These are phyloP conservation scores for Carollia perspicillata DNA, from an alignment of 2,113 vertebrate species.

Conservation along the genomic window DNA sequence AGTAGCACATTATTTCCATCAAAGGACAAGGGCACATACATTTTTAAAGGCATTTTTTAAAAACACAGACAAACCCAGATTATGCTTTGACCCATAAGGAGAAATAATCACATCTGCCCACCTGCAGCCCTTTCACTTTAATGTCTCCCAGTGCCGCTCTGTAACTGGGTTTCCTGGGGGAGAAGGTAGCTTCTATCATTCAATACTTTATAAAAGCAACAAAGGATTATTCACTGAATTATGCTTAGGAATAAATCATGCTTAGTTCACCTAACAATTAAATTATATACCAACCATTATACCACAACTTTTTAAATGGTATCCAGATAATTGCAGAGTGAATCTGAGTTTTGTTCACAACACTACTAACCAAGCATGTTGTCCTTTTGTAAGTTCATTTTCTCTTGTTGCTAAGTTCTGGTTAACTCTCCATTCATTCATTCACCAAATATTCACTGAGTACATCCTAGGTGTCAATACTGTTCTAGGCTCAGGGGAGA, in stretches of 20 bases:
- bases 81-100: background rate
- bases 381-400: background rate
- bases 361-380: background rate
- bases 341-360: background rate
- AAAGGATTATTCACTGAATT: background rate
- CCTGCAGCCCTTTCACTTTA: background rate
- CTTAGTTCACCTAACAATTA: background rate
- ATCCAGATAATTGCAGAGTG: background rate
- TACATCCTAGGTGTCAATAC: background rate
- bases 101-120: background rate
- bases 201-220: background rate
- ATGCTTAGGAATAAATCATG: background rate
- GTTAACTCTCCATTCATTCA: background rate
- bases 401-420: background rate
- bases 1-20: background rate
- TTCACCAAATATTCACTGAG: background rate
- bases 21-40: background rate
- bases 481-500: background rate
- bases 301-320: background rate
- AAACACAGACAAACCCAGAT: background rate
- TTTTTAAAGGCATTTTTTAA: background rate
- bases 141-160: background rate
- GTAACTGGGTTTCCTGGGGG: background rate
- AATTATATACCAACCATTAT: background rate
- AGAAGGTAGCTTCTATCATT: background rate